phyloP scores from a whole-genome alignment of 1,140 invertebrate species.

The Cydia amplana region DNA sequence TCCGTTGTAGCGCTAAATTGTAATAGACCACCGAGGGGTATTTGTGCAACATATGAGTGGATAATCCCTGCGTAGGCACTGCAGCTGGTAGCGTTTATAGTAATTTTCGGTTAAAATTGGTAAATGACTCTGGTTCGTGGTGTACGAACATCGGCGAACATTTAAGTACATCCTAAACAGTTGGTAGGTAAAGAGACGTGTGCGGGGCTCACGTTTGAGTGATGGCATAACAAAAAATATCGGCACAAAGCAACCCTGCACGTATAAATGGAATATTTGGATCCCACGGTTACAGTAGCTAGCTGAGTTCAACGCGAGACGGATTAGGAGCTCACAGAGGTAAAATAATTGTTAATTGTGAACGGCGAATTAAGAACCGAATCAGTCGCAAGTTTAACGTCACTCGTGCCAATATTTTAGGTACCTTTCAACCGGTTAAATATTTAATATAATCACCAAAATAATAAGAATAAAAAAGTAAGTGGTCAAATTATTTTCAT shows the following conservation, averaged over 20 bases:
- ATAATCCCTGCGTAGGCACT: constrained; percentile 33
- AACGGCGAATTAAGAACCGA: constrained; percentile 14
- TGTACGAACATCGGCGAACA: constrained; percentile 46
- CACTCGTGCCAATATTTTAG: not conserved
- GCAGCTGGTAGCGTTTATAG: constrained; percentile 48
- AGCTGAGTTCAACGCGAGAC: constrained; percentile 57
- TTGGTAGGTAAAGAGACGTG: constrained; percentile 53
- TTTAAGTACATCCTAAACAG: constrained; percentile 53
- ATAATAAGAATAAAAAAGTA: not conserved
- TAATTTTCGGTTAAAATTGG: constrained; percentile 57
- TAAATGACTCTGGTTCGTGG: constrained; percentile 52
- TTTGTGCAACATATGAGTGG: constrained; percentile 49
- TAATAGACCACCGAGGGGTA: constrained; percentile 37
- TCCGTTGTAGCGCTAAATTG: constrained; percentile 12
- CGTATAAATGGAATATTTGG: constrained; percentile 61
- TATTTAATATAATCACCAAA: not conserved
- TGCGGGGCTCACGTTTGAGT: constrained; percentile 61
- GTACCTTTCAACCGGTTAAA: not conserved
- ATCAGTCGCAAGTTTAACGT: not conserved
- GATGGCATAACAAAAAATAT: constrained; percentile 70
- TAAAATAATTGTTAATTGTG: constrained; percentile 38
- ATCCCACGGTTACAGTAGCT: constrained; percentile 65
- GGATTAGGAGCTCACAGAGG: constrained; percentile 45
- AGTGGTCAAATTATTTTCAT: not conserved
- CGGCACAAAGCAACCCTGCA: constrained; percentile 68